These are phyloP conservation scores for Lithophane socia DNA, from an alignment of 2,888 invertebrate species.

Conservation along the genomic window DNA sequence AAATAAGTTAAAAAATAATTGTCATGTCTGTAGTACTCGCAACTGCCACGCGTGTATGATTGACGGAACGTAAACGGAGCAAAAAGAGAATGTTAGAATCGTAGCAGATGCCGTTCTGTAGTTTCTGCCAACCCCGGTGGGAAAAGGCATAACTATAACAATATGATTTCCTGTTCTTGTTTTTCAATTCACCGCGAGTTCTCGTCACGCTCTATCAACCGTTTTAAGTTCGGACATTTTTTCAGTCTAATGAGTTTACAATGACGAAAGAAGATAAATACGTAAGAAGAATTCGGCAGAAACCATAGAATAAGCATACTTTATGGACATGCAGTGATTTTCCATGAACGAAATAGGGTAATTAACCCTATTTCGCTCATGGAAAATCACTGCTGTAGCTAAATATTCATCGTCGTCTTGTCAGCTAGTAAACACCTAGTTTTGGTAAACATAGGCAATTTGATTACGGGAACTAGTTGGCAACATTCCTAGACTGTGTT, in stretches of 20 bases:
- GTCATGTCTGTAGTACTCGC: background rate
- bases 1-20: background rate
- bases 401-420: constrained; percentile 10
- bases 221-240: constrained; percentile 29
- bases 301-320: background rate
- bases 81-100: background rate
- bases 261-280: constrained; percentile 4
- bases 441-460: constrained; percentile 13
- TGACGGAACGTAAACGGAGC: background rate
- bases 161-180: constrained; percentile 27
- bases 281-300: background rate
- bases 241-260: constrained; percentile 7
- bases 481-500: constrained; percentile 14
- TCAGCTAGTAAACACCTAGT: background rate
- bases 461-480: background rate
- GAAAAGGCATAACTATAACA: background rate
- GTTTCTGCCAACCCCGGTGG: background rate
- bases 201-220: constrained; percentile 36
- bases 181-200: constrained; percentile 12
- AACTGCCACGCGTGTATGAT: background rate
- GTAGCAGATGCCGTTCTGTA: background rate
- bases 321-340: background rate
- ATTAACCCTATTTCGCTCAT: too few species aligned
- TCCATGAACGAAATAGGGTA: background rate
- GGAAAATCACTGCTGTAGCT: background rate